These are phyloP conservation scores for Anagyrus pseudococci DNA, from an alignment of 2,888 invertebrate species.

Conservation along the genomic window DNA sequence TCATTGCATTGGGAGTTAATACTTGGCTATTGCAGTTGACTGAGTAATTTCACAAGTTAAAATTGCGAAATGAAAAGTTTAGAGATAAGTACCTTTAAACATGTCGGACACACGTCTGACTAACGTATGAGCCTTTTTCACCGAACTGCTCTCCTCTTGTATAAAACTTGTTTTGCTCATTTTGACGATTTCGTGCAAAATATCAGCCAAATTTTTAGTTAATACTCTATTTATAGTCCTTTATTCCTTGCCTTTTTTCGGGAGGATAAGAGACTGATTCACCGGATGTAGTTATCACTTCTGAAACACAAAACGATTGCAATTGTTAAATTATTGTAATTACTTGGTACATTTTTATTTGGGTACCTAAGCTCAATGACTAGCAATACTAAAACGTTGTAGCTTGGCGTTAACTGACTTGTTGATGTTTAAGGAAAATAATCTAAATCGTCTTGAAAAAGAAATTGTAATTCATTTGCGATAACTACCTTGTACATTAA, in stretches of 20 bases:
- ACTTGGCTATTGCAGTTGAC: no score
- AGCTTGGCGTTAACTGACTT: no score
- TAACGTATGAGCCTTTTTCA: constrained; percentile 50
- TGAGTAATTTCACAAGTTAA: no score
- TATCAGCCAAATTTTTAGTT: constrained; percentile 8
- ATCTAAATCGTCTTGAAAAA: no score
- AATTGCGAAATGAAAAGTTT: background rate
- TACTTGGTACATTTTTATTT: no score
- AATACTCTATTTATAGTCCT: constrained; percentile 26
- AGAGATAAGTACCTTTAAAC: constrained; percentile 51
- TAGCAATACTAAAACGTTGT: no score
- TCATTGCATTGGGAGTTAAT: no score
- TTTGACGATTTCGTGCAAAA: constrained; percentile 3
- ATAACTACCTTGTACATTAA: no score
- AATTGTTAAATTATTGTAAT: no score
- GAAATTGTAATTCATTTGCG: no score
- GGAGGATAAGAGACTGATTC: constrained; percentile 24
- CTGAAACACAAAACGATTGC: constrained; percentile 35
- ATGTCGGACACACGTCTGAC: constrained; percentile 56
- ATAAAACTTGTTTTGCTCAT: constrained; percentile 35
- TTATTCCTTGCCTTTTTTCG: constrained; percentile 29
- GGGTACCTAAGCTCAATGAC: no score
- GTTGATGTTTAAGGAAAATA: no score
- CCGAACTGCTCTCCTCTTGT: constrained; percentile 41
- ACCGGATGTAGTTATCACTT: constrained; percentile 34